Base-by-base conservation (phyloP, 2,797 vertebrate genomes). In the Anomalospiza imberbis region DNA sequence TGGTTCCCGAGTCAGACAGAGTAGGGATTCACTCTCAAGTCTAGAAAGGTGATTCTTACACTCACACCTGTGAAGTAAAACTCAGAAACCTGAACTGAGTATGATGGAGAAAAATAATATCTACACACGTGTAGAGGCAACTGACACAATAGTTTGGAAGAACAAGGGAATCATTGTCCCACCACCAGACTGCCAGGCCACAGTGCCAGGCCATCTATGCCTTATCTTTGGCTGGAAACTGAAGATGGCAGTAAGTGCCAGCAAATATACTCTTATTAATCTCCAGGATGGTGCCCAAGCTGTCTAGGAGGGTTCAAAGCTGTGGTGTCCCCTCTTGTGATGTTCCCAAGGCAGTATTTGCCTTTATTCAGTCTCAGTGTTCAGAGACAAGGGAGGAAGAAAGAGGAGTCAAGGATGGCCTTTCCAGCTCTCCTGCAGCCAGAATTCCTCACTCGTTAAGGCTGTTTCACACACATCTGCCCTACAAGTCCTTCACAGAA, bases 181-280 rank as follows among this genome's bases (percentile, higher is more conserved):
- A 68, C 8, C 19, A 24, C 22, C 13, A 38, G 78, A 29, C 26
- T 61, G 8, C 2, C 7, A 65, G n/a, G 34, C 24, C 63, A 13
- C 4, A 8, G 9, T 31, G 34, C 29, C 51, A 24, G 44, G 45
- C 31, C 67, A 65, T 47, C 61, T 45, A 17, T 51, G 44, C 31
- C 53, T 95, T 51, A 63, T 25, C 65, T 94, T 94, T 95, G 85
- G 21, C 54, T 72, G 61, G 91, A 58, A 89, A 93, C 92, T 96
- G 92, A 97, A 96, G 91, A 94, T 91, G 93, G 87, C 92, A 94
- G 92, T 60, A 93, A 75, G 72, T 72, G 61, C 44, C 79, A 92
- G 87, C 36, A 94, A 91, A 95, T 89, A 70, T 4, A 2, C 8
- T 77, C 61, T 42, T 11, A 44, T 16, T 32, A 32, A 62, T 22